These are phyloP conservation scores for Speoplatyrhinus poulsoni DNA, from an alignment of 2,113 vertebrate genomes.

Conservation along the genomic window DNA sequence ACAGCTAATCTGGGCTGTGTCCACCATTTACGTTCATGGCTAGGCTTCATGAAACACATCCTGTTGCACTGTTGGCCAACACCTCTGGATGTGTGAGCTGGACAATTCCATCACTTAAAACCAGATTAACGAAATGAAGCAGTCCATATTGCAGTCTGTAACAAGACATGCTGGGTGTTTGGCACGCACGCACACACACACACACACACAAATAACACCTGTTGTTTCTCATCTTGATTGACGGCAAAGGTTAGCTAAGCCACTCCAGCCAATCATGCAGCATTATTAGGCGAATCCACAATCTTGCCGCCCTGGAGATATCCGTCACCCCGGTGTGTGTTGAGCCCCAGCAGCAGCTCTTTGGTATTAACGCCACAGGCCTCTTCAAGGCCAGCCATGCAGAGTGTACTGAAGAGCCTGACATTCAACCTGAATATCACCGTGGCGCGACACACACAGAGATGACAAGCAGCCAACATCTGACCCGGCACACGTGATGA, in stretches of 20 bases:
- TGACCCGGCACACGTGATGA: not conserved
- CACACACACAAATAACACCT: not conserved
- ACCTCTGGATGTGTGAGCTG: not conserved
- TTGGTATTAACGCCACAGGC: conserved; percentile 46
- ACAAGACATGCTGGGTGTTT: not conserved
- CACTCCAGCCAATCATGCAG: not conserved
- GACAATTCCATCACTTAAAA: not conserved
- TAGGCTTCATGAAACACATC: no score
- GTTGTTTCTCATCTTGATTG: not conserved
- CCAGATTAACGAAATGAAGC: not conserved
- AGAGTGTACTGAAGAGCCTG: conserved; percentile 28
- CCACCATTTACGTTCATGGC: no score
- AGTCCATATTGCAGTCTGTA: not conserved
- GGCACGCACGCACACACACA: not conserved
- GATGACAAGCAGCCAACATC: not conserved
- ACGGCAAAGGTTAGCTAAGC: conserved; percentile 2
- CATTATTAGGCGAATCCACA: conserved; percentile 10
- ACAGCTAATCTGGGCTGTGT: no score
- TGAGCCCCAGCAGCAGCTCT: conserved; percentile 3
- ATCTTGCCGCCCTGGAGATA: conserved; percentile 22
- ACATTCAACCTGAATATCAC: conserved; percentile 46
- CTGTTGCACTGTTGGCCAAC: not conserved
- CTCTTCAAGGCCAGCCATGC: conserved; percentile 25
- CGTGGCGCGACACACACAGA: not conserved
- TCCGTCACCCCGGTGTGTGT: conserved; percentile 15